Evolutionary conservation across 2,797 vertebrate genomes (phyloP), one percentile per base, ranked within the genome.

Genomic region (Anguilla anguilla): DNA sequence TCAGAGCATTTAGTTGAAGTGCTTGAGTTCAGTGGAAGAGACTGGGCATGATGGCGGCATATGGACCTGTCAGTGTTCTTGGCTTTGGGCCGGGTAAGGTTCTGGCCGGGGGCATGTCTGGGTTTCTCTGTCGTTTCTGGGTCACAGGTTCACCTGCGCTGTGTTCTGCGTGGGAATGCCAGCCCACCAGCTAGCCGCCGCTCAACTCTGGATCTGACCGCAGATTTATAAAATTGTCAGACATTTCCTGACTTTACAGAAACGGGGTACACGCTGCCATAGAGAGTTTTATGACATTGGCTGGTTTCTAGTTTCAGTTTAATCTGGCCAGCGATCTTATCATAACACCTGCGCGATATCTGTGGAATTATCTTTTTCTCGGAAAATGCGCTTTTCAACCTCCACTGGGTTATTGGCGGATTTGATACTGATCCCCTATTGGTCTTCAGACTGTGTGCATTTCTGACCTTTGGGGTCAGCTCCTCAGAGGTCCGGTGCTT

Each of bases 1-100:
- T 81, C 77, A 81, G 43, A 81, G 49, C 77, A 0, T 81, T 89
- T 95, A 97, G 35, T 35, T 96, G 97, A 98, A 90, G 98, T 28
- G 15, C 85, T 39, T 1, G 22, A 35, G 86, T 90, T 82, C 89
- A 88, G 88, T 88, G 86, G 19, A 2, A 11, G 64, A 81, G 46
- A 46, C 61, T 6, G 15, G 46, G 55, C 22, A 7, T 43, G 85
- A 84, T 86, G 81, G 69, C 39, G 5, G 74, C 72, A 10, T 1
- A 28, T 11, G 2, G 72, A 22, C 31, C 31, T 39, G 72, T n/a
- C 64, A 39, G 35, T 2, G 72, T 28, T 39, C 15, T 77, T 77
- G 35, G 72, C 15, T 39, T 10, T 9, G 2, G 28, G 13, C 28
- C 9, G 28, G 72, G 15, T 1, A 11, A 13, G 72, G 35, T 17